Conservation (phyloP, 2,797 vertebrate genomes). For the Muscicapa comitata region DNA sequence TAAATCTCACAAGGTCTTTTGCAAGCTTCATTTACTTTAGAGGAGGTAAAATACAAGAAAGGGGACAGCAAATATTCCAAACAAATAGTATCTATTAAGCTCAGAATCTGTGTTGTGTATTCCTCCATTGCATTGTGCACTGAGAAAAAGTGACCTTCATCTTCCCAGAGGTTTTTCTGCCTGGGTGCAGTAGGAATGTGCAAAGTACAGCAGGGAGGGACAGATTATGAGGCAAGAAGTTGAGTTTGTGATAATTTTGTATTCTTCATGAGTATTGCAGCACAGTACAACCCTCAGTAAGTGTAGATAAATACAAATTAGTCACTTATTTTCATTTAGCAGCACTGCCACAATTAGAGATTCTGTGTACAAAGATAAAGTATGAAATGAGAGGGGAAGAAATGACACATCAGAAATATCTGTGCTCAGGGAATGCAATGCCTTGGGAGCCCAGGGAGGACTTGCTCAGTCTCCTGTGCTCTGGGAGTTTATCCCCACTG, state of each 20-base stretch:
- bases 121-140: neutral
- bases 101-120: neutral
- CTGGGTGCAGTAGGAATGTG: neutral
- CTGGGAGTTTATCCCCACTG: neutral
- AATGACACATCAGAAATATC: neutral
- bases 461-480: neutral
- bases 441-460: neutral
- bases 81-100: conserved; percentile 29
- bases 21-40: conserved; percentile 38
- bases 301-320: neutral
- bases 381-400: neutral
- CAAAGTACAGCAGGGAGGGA: neutral
- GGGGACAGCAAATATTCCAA: neutral
- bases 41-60: neutral
- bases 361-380: neutral
- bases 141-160: neutral
- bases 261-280: neutral
- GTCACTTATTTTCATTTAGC: neutral
- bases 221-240: neutral
- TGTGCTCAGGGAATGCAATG: neutral
- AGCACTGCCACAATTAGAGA: neutral
- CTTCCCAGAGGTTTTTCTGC: neutral
- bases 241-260: neutral
- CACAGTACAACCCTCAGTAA: neutral
- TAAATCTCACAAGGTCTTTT: conserved; percentile 36